Percentiles rank a stretch among this genome's conserved stretches.
Evolutionary conservation across 2,797 vertebrate genomes (phyloP).

Genomic region (Danio albolineatus): DNA sequence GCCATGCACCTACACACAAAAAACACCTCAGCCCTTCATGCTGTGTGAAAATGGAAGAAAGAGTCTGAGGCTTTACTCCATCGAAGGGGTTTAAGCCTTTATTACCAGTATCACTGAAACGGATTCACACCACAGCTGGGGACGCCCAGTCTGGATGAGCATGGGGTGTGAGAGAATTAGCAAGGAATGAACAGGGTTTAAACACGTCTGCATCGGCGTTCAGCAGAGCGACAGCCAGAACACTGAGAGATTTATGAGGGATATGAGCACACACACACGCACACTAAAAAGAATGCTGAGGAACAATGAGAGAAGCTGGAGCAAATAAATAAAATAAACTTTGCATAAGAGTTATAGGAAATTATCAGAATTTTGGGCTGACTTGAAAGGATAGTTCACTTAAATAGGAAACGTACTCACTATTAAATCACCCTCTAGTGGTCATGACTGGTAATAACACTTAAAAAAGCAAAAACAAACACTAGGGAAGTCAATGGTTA

Average conservation of each 20-base stretch:
- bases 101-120: conserved; percentile 22
- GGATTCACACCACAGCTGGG: conserved; percentile 34
- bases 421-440: too few species aligned
- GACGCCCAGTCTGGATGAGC: background rate
- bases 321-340: background rate
- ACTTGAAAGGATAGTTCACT: background rate
- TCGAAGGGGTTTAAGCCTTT: conserved; percentile 9
- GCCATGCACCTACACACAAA: conserved; percentile 18
- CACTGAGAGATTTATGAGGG: background rate
- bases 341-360: background rate
- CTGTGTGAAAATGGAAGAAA: conserved; percentile 6
- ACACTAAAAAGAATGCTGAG: background rate
- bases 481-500: too few species aligned
- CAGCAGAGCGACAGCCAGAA: background rate
- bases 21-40: conserved; percentile 35
- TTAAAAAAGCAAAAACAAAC: too few species aligned
- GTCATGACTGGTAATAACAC: too few species aligned
- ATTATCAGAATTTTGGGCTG: background rate
- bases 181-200: conserved; percentile 27
- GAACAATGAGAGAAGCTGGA: conserved; percentile 18
- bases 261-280: background rate
- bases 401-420: too few species aligned
- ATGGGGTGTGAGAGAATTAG: conserved; percentile 13
- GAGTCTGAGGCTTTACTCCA: conserved; percentile 39
- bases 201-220: conserved; percentile 2